These are phyloP conservation scores for Pogonocherus hispidulus DNA, from an alignment of 2,888 invertebrate species.

Conservation along the genomic window DNA sequence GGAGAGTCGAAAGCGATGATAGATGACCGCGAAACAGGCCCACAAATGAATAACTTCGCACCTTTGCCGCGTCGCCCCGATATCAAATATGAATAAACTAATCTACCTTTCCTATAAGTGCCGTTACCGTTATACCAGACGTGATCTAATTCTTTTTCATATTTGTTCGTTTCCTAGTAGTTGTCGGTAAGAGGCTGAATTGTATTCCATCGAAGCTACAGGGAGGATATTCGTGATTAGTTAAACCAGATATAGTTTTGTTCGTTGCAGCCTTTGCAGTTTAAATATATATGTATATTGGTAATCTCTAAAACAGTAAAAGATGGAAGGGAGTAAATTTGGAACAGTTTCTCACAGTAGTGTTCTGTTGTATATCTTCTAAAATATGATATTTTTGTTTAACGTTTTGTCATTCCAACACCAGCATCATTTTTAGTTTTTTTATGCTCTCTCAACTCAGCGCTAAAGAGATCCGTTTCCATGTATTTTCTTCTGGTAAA, in stretches of 20 bases:
- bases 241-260: too few relatives aligned
- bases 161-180: not conserved
- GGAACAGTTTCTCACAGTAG: too few relatives aligned
- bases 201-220: not conserved
- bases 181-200: not conserved
- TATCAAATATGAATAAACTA: slow-evolving; percentile 13
- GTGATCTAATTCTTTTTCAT: slow-evolving; percentile 27
- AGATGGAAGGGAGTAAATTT: too few relatives aligned
- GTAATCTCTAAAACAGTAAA: too few relatives aligned
- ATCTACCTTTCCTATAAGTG: not conserved
- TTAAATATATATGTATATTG: not conserved
- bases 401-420: too few relatives aligned
- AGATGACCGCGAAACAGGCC: slow-evolving; percentile 4
- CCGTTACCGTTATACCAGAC: slow-evolving; percentile 31
- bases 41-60: slow-evolving; percentile 32
- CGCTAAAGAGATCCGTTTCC: too few relatives aligned
- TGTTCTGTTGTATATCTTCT: too few relatives aligned
- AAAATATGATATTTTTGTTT: too few relatives aligned
- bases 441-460: too few relatives aligned
- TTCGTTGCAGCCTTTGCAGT: too few relatives aligned
- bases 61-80: slow-evolving; percentile 10
- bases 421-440: too few relatives aligned
- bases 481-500: too few relatives aligned
- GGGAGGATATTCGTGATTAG: not conserved
- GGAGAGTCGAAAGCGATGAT: not conserved